A percentile compares a stretch with the other conserved stretches of the same genome.
phyloP scores from a whole-genome alignment of 2,113 vertebrate species.

The Platycercus adscitus region DNA sequence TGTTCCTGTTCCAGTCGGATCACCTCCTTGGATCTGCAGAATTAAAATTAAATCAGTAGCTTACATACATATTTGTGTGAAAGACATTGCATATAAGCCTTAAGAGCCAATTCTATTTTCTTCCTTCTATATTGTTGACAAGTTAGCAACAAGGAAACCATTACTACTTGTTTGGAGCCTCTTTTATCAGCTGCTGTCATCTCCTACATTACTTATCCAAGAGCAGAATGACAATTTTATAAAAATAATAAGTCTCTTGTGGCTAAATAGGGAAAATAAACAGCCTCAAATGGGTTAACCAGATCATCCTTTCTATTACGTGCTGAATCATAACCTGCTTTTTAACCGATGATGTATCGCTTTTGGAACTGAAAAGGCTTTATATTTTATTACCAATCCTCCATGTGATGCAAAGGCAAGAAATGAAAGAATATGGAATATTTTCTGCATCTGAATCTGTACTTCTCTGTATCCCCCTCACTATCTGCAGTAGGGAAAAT shows the following conservation, averaged over 20 bases:
- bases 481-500: not conserved
- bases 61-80: not conserved
- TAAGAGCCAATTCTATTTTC: not conserved
- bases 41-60: constrained; percentile 19
- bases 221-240: not conserved
- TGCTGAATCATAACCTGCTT: not conserved
- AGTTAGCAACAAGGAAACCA: not conserved
- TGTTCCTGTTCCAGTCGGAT: constrained; percentile 94
- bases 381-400: not conserved
- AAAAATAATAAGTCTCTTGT: not conserved
- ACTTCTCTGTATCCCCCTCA: not conserved
- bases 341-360: not conserved
- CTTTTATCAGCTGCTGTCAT: constrained; percentile 10
- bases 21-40: constrained; percentile 94
- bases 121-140: not conserved
- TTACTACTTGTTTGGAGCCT: not conserved
- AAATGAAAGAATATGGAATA: not conserved
- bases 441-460: not conserved
- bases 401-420: not conserved
- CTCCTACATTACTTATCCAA: not conserved
- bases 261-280: not conserved
- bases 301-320: not conserved
- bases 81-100: not conserved
- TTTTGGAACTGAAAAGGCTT: not conserved
- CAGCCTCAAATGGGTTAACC: constrained; percentile 23